These are phyloP conservation scores for Sebastes minor DNA, from an alignment of 2,797 vertebrate species.

Conservation along the genomic window DNA sequence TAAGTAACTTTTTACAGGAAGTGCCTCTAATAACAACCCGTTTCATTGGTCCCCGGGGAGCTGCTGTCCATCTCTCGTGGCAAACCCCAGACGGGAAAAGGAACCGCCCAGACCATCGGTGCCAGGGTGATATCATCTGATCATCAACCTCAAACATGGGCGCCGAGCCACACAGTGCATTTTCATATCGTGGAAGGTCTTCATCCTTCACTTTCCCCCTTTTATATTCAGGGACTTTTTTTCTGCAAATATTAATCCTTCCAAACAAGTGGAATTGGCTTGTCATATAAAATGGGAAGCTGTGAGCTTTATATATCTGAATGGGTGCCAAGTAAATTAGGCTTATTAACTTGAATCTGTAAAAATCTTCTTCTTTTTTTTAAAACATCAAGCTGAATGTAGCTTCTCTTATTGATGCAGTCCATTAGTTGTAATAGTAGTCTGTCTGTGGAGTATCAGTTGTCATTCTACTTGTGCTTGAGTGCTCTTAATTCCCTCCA, in stretches of 20 bases:
- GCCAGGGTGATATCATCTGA: constrained; percentile 76
- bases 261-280: constrained; percentile 68
- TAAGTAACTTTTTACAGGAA: constrained; percentile 76
- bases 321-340: constrained; percentile 56
- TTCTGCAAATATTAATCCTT: constrained; percentile 73
- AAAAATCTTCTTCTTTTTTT: constrained; percentile 16
- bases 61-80: constrained; percentile 72
- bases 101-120: constrained; percentile 63
- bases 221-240: constrained; percentile 46
- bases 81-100: constrained; percentile 70
- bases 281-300: constrained; percentile 68
- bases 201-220: constrained; percentile 56
- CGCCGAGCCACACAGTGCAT: constrained; percentile 72
- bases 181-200: constrained; percentile 73
- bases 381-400: constrained; percentile 26
- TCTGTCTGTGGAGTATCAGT: constrained; percentile 67
- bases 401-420: constrained; percentile 59
- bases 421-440: constrained; percentile 71
- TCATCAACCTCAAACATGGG: constrained; percentile 69
- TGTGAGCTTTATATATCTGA: constrained; percentile 41
- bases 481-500: constrained; percentile 66
- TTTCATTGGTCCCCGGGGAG: constrained; percentile 60
- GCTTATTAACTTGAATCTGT: constrained; percentile 58
- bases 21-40: constrained; percentile 61
- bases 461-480: constrained; percentile 65